A percentile compares a stretch with the other conserved stretches of the same genome.
These are phyloP conservation scores for Patagioenas fasciata DNA, from an alignment of 2,113 vertebrate species.

Conservation along the genomic window DNA sequence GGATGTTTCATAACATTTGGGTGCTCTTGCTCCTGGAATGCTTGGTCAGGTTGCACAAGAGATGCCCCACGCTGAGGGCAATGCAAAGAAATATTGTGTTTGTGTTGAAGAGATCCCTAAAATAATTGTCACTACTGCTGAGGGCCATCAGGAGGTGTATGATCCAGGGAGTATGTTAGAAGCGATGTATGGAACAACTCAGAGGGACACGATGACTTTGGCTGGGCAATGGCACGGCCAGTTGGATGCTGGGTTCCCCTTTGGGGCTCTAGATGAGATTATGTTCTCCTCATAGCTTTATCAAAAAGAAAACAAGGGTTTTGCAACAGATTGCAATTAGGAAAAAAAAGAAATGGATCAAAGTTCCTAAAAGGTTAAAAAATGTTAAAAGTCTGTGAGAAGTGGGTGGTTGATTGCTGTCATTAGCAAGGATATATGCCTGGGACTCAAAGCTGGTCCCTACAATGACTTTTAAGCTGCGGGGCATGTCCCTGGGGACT, in stretches of 20 bases:
- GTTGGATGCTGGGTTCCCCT: background rate
- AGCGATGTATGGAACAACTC: background rate
- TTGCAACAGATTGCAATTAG: background rate
- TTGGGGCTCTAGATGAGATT: background rate
- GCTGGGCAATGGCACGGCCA: rapidly evolving
- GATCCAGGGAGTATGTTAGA: background rate
- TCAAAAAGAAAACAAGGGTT: background rate
- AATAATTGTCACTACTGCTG: background rate
- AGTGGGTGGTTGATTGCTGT: background rate
- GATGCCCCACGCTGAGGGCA: rapidly evolving
- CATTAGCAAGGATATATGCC: background rate
- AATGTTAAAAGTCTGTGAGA: background rate
- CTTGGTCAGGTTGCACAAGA: background rate
- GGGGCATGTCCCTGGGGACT: no score
- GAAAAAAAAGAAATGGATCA: background rate
- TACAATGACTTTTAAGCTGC: rapidly evolving
- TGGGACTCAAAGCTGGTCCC: background rate
- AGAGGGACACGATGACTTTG: background rate
- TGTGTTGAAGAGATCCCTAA: background rate
- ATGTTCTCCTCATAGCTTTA: background rate
- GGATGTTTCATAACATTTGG: rapidly evolving
- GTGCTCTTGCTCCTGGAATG: background rate
- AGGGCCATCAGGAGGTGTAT: background rate
- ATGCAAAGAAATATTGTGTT: background rate
- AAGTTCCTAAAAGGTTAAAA: background rate